Conservation (phyloP, 2,797 vertebrate genomes). For the Pteropus rufus region DNA sequence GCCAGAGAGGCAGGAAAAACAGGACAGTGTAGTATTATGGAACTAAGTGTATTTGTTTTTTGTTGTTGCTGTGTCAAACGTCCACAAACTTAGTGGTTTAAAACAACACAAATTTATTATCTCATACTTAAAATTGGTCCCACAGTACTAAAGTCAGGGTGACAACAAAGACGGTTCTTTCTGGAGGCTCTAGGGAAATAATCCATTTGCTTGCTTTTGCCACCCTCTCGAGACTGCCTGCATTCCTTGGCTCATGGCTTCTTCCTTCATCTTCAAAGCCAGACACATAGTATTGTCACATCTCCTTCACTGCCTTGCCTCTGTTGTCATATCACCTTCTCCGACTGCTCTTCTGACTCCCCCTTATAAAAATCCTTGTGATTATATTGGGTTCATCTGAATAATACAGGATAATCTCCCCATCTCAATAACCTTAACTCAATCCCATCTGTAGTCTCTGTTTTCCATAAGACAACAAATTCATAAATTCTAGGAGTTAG, state of each 20-base stretch:
- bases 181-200: background rate
- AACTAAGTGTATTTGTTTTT: background rate
- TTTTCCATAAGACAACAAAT: background rate
- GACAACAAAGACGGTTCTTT: background rate
- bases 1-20: background rate
- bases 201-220: background rate
- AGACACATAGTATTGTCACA: background rate
- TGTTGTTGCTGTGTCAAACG: background rate
- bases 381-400: background rate
- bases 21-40: background rate
- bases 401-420: background rate
- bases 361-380: background rate
- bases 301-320: background rate
- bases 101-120: background rate
- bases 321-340: background rate
- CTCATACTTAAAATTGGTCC: background rate
- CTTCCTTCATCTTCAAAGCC: background rate
- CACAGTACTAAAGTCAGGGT: background rate
- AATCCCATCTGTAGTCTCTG: background rate
- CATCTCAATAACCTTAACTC: background rate
- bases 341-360: background rate
- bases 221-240: background rate
- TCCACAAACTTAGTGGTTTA: background rate
- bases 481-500: background rate
- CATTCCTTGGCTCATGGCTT: background rate